Base-by-base conservation (phyloP, 2,888 invertebrate species). In the Stenchaetothrips biformis region DNA sequence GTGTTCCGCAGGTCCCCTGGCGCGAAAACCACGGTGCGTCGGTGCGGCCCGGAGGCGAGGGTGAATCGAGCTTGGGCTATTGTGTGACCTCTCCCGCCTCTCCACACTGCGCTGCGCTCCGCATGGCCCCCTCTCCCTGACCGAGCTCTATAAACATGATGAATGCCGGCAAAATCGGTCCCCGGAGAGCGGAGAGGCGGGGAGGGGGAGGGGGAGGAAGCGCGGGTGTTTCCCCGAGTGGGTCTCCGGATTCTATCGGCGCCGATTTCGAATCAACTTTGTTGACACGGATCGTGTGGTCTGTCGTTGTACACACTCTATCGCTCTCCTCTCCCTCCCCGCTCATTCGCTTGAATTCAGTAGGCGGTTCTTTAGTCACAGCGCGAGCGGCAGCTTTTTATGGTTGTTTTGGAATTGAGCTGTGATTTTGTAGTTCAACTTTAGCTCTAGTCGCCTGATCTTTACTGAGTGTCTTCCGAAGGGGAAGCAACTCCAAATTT, bases 181-280 rank as follows among this genome's bases (percentile, higher is more conserved):
- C 67, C 67, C 67, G 8, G 67, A 53, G 53, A 53, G 53, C 13
- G 53, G 4, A 53, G 0, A 9, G 11, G 53, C 0, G 53, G 53
- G 37, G 13, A 13, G 59, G 13, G 59, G 13, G n/a, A n/a, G n/a
- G n/a, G n/a, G n/a, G n/a, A n/a, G n/a, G n/a, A n/a, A n/a, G 67
- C 21, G 67, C 6, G 25, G 67, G 18, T 67, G 67, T 67, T 67
- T 74, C 67, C 67, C 11, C 11, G 67, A 74, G 67, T 21, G 67
- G 67, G 25, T 74, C 67, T 25, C 67, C 25, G 67, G 67, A 74
- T 74, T 74, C 67, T 74, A 74, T 74, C 67, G 67, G 67, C 67
- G 67, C 67, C 67, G 67, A 74, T 74, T 74, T 25, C 67, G 67
- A 74, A 74, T 74, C 67, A 74, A 74, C 67, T 74, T 74, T 74